These are phyloP conservation scores for Planiliza haematocheilus DNA, from an alignment of 2,113 vertebrate genomes.

Conservation along the genomic window DNA sequence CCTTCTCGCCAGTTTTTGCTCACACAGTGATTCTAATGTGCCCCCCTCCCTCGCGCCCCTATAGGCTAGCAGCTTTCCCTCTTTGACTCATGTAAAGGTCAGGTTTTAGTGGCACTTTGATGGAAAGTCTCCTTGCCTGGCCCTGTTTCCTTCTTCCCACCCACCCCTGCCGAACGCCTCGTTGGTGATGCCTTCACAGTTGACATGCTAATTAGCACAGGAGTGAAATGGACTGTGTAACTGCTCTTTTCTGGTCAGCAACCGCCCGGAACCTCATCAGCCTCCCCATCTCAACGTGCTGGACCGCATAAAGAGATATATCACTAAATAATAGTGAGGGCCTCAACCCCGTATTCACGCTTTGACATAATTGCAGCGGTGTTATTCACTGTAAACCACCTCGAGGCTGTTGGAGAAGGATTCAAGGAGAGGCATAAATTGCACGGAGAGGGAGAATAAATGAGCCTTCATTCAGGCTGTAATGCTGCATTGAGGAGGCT, in stretches of 20 bases:
- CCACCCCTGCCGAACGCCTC: conserved; percentile 57
- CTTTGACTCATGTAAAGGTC: conserved; percentile 50
- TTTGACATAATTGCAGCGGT: conserved; percentile 31
- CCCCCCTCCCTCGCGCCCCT: no score
- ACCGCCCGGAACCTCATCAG: conserved; percentile 45
- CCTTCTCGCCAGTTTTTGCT: neutral
- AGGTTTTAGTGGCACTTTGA: conserved; percentile 53
- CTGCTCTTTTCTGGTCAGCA: conserved; percentile 69
- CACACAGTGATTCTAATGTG: neutral
- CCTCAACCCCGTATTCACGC: conserved; percentile 56
- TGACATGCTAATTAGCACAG: conserved; percentile 78
- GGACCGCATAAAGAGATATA: conserved; percentile 49
- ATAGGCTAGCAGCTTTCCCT: neutral
- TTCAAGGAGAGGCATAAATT: conserved; percentile 10
- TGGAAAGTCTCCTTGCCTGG: conserved; percentile 34
- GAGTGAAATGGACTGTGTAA: conserved; percentile 74
- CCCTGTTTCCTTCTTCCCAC: conserved; percentile 22
- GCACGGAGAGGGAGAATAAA: conserved; percentile 21
- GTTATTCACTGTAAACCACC: conserved; percentile 27
- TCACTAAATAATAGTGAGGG: conserved; percentile 53
- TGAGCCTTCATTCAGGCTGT: conserved; percentile 30
- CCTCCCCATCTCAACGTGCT: conserved; percentile 39
- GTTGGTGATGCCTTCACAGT: conserved; percentile 62
- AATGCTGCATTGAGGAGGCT: conserved; percentile 28
- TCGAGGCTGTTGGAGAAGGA: conserved; percentile 9